Conservation (phyloP, 2,113 vertebrate species). For the Osmerus eperlanus region DNA sequence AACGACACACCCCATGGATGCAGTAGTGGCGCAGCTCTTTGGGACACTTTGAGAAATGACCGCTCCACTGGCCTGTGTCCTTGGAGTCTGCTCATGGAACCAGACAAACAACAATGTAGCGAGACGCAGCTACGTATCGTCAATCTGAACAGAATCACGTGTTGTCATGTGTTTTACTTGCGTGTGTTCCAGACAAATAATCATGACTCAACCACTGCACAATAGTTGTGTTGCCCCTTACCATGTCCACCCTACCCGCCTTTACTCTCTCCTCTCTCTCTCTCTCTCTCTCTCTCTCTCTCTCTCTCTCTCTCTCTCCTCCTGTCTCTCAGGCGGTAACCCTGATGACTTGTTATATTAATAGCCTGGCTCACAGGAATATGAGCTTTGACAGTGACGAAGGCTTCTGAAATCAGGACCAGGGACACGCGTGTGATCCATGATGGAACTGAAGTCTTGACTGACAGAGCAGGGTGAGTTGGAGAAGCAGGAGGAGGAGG, state of each 20-base stretch:
- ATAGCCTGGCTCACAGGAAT: conserved; percentile 3
- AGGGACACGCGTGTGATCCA: not conserved
- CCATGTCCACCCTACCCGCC: not conserved
- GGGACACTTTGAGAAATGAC: conserved; percentile 79
- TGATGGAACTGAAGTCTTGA: not conserved
- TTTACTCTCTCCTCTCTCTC: not conserved
- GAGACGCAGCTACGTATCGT: too few species aligned
- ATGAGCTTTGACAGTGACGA: not conserved
- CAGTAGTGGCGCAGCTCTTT: conserved; percentile 74
- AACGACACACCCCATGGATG: conserved; percentile 80
- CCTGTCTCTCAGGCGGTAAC: not conserved
- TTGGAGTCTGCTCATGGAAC: conserved; percentile 40
- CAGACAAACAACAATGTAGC: not conserved
- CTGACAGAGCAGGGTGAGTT: not conserved
- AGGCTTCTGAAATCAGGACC: too few species aligned
- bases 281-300: conserved; percentile 12
- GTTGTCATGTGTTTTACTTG: too few species aligned
- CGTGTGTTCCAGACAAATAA: too few species aligned
- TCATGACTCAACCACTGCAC: too few species aligned
- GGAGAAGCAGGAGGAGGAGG: not conserved
- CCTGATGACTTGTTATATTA: too few species aligned
- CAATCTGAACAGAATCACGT: too few species aligned
- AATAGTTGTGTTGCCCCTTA: too few species aligned
- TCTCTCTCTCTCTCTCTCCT: conserved; percentile 10
- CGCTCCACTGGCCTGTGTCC: conserved; percentile 52